Conservation (phyloP, 2,113 vertebrate species). For the Cyanoramphus novaezelandiae region DNA sequence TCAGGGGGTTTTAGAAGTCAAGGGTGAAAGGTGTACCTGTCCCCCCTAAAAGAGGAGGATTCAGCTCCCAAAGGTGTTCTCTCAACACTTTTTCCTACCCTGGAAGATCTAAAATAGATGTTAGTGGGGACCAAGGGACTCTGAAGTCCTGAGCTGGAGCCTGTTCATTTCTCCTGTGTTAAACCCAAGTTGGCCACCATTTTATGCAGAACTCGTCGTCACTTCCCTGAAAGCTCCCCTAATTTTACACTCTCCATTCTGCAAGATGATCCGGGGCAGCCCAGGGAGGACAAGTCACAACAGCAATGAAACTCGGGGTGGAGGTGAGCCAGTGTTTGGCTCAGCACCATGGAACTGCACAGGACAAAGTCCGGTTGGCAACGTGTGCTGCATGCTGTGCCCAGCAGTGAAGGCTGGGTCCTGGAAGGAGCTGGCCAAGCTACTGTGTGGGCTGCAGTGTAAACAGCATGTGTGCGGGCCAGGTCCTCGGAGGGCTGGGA, state of each 20-base stretch:
- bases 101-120: background rate
- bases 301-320: background rate
- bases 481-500: background rate
- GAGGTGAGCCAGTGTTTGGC: slow-evolving; percentile 14
- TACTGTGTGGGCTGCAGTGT: background rate
- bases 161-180: background rate
- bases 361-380: slow-evolving; percentile 24
- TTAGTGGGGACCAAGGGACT: background rate
- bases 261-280: background rate
- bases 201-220: background rate
- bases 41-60: accelerated
- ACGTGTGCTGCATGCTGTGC: accelerated
- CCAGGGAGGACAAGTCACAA: background rate
- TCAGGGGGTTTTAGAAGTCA: background rate
- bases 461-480: background rate
- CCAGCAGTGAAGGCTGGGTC: accelerated
- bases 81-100: background rate
- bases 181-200: background rate
- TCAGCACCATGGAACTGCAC: accelerated
- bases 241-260: background rate
- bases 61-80: background rate
- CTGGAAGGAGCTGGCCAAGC: background rate
- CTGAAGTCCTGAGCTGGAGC: background rate
- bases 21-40: background rate
- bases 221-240: background rate